Percentiles rank a stretch among this genome's conserved stretches.
Conservation (phyloP, 2,888 invertebrate genomes). For the Volucella inanis region DNA sequence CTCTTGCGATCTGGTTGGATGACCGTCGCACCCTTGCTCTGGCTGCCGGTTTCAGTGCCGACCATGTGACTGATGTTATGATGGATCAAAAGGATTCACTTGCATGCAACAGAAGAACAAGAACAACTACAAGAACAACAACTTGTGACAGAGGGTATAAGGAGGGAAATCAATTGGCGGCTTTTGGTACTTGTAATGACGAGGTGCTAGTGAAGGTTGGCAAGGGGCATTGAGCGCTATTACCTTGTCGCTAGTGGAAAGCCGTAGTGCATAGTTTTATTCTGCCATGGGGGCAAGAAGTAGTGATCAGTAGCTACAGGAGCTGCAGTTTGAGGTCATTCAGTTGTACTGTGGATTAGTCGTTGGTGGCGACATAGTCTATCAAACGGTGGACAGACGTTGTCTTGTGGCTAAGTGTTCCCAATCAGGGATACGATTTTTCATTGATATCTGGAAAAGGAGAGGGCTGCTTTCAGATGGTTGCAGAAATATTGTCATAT, state of each 20-base stretch:
- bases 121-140: slow-evolving; percentile 2
- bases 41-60: neutral
- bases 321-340: slow-evolving; percentile 31
- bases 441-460: slow-evolving; percentile 11
- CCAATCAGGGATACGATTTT: slow-evolving; percentile 24
- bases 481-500: slow-evolving; percentile 22
- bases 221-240: slow-evolving; percentile 27
- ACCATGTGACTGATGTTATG: slow-evolving; percentile 65
- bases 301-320: slow-evolving; percentile 21
- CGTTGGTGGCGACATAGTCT: slow-evolving; percentile 47
- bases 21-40: slow-evolving; percentile 6
- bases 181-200: neutral
- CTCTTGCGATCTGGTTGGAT: slow-evolving; percentile 62
- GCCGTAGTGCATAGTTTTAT: slow-evolving; percentile 23
- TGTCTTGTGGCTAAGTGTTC: neutral
- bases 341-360: neutral
- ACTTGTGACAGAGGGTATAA: neutral
- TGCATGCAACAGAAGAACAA: slow-evolving; percentile 29
- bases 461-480: slow-evolving; percentile 1
- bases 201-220: slow-evolving; percentile 14
- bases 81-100: slow-evolving; percentile 67
- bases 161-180: slow-evolving; percentile 23
- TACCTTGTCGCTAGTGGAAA: slow-evolving; percentile 41
- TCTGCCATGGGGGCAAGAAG: neutral
- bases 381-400: slow-evolving; percentile 40